These are phyloP conservation scores for Stenodema calcarata DNA, from an alignment of 2,888 invertebrate species.

Conservation along the genomic window DNA sequence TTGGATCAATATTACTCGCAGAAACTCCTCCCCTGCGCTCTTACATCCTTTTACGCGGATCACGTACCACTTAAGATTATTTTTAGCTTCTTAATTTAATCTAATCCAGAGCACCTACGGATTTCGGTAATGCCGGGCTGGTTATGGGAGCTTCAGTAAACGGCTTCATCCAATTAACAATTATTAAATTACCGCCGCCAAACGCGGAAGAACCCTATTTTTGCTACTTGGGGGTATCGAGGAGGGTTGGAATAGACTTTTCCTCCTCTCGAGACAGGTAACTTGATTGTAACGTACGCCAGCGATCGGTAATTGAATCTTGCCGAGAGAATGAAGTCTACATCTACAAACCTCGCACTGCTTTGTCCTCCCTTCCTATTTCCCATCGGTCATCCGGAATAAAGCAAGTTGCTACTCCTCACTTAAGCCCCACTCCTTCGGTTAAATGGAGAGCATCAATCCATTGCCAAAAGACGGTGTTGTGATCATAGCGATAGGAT, in stretches of 20 bases:
- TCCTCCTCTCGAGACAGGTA: constrained; percentile 3
- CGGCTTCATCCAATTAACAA: background rate
- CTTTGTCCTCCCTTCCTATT: background rate
- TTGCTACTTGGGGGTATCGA: background rate
- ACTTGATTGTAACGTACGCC: constrained; percentile 2
- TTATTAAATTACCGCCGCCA: background rate
- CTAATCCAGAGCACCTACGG: no score
- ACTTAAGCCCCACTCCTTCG: no score
- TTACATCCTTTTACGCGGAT: no score
- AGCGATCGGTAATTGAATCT: constrained; percentile 11
- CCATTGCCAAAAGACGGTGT: background rate
- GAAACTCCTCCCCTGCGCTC: no score
- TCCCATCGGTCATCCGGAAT: no score
- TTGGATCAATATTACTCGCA: no score
- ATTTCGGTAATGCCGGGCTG: no score
- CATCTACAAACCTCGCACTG: constrained; percentile 1
- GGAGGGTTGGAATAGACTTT: background rate
- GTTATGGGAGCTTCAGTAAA: background rate
- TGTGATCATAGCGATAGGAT: background rate
- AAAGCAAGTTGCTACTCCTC: no score
- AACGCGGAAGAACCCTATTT: background rate
- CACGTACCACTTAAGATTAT: no score
- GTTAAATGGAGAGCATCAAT: no score
- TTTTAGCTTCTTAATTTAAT: no score
- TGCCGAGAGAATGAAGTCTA: background rate